A percentile compares a stretch with the other conserved stretches of the same genome.
phyloP scores from a whole-genome alignment of 2,888 invertebrate species.

The Latrodectus hesperus region DNA sequence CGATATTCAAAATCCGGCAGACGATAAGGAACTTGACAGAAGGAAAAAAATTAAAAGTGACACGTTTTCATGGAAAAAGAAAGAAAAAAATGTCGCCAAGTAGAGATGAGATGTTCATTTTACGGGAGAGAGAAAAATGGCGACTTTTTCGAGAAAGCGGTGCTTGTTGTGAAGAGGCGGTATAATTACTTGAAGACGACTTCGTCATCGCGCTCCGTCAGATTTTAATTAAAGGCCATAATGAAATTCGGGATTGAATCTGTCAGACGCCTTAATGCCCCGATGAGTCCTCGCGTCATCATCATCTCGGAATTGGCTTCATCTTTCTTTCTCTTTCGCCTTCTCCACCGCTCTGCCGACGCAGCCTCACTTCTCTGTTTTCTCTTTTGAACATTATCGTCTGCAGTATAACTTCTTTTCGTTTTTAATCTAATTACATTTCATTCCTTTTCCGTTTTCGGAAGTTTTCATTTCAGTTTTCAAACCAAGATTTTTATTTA shows the following conservation, averaged over 20 bases:
- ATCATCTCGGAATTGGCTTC: slow-evolving; percentile 19
- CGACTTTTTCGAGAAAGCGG: slow-evolving; percentile 38
- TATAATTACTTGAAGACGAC: slow-evolving; percentile 55
- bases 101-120: background rate
- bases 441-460: slow-evolving; percentile 20
- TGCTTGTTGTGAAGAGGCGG: slow-evolving; percentile 33
- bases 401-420: slow-evolving; percentile 8
- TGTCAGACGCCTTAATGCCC: slow-evolving; percentile 60
- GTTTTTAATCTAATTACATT: slow-evolving; percentile 55
- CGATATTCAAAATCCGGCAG: slow-evolving; percentile 1
- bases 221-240: slow-evolving; percentile 59
- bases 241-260: slow-evolving; percentile 61
- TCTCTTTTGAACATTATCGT: slow-evolving; percentile 5
- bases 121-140: background rate
- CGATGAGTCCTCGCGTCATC: slow-evolving; percentile 53
- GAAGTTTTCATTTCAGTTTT: slow-evolving; percentile 14
- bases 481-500: background rate
- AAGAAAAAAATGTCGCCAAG: too few species aligned
- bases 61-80: background rate
- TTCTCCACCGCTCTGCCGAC: slow-evolving; percentile 4
- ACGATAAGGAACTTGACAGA: background rate
- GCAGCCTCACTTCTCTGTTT: background rate
- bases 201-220: slow-evolving; percentile 53
- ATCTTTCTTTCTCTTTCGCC: slow-evolving; percentile 1
- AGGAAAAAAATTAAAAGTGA: slow-evolving; percentile 1